Evolutionary conservation across 2,113 vertebrate species (phyloP), one percentile per base, ranked within the genome.

Genomic region (Poeciliopsis occidentalis): DNA sequence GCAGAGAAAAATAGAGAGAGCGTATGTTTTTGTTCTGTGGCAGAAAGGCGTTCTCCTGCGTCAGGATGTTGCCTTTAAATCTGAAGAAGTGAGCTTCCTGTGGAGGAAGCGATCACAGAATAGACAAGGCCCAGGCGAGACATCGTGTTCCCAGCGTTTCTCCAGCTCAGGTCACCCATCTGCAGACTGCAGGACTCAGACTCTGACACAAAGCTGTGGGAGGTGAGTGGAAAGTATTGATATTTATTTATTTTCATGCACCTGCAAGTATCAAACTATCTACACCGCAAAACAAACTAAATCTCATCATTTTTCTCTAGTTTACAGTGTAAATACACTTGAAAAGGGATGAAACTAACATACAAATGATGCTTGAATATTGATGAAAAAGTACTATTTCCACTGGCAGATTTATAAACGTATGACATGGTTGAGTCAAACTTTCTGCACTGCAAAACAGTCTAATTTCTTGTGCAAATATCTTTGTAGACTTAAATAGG

Each of bases 31-130:
- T 92, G 92, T 92, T 91, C 92, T 88, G 62, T 39, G 79, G 41
- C 76, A 90, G 87, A 93, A 94, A 94, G 93, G 91, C 91, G 83
- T 92, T 89, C 87, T 92, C 92, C 80, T 80, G 77, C 79, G 76
- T 87, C 93, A 95, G 94, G 94, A 94, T 92, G 93, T 95, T 87
- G 91, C 91, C 88, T 93, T 93, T 91, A 93, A 93, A 92, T 83
- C 88, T 85, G 82, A 91, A 92, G 88, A 93, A 92, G 91, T 93
- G 81, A 85, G 83, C 82, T 94, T 95, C 94, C 93, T 94, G 92
- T 78, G 84, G 89, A 92, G 93, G 92, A 95, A 94, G 84, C 83
- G 85, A 92, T 93, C 87, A 87, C 84, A 92, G 91, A 91, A 74
- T 80, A 85, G 91, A 90, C 91, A 69, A 92, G 92, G 88, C 87